Percentiles rank a stretch among this genome's conserved stretches.
Conservation (phyloP, 2,113 vertebrate genomes). For the Egretta garzetta region DNA sequence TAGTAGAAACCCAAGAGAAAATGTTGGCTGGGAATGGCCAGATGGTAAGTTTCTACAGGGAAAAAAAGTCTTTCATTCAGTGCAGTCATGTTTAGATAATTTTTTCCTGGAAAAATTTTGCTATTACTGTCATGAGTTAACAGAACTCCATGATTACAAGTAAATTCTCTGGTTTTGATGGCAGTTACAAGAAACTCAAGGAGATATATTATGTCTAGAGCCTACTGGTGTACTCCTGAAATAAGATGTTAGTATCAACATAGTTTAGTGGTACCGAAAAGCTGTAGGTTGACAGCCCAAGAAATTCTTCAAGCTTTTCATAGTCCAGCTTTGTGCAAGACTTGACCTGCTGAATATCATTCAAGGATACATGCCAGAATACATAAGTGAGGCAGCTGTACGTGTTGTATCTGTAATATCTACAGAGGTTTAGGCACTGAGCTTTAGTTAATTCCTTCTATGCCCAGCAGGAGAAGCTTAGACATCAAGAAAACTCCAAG, state of each 20-base stretch:
- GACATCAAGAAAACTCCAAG: not conserved
- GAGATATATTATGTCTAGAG: not conserved
- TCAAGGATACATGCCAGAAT: not conserved
- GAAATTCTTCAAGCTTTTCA: not conserved
- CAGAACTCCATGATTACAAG: not conserved
- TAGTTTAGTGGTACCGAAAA: not conserved
- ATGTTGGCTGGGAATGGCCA: not conserved
- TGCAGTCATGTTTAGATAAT: not conserved
- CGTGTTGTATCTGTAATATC: not conserved
- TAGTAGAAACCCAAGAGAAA: not conserved
- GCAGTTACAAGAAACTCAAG: not conserved
- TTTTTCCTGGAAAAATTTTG: not conserved
- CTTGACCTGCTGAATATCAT: not conserved
- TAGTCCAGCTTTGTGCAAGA: not conserved
- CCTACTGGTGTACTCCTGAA: not conserved
- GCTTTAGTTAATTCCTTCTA: not conserved
- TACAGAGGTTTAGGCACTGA: not conserved
- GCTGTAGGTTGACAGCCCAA: not conserved
- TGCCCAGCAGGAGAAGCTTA: not conserved
- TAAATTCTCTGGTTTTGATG: not conserved
- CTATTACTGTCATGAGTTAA: not conserved
- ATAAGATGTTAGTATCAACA: not conserved
- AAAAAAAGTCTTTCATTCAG: not conserved
- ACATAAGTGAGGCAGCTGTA: not conserved
- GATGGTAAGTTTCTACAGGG: not conserved